Conservation (phyloP, 2,797 vertebrate species). For the Sciurus vulgaris region DNA sequence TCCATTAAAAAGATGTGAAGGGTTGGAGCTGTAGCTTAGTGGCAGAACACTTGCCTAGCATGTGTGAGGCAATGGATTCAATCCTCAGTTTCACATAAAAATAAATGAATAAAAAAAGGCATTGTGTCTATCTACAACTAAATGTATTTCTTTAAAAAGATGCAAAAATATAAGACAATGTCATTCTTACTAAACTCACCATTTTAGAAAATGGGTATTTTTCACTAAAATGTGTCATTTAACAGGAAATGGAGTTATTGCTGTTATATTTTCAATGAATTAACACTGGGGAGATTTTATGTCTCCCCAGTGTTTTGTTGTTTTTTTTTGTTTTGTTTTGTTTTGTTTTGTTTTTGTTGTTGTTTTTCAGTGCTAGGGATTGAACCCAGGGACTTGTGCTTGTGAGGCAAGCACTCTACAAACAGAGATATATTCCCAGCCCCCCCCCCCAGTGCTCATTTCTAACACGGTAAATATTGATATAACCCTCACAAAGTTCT, state of each 20-base stretch:
- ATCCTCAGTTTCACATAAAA: no score
- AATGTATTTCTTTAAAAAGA: not conserved
- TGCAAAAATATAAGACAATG: not conserved
- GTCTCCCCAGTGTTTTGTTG: not conserved
- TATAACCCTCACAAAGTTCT: not conserved
- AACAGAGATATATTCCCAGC: no score
- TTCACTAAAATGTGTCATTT: not conserved
- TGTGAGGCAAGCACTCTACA: no score
- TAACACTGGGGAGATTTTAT: not conserved
- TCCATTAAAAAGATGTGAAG: conserved; percentile 6
- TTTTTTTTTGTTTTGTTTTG: no score
- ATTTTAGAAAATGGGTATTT: conserved; percentile 2
- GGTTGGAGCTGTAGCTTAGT: no score
- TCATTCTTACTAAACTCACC: not conserved
- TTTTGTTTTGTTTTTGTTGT: no score
- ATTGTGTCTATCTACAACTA: no score
- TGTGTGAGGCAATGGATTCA: no score
- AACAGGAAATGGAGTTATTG: not conserved
- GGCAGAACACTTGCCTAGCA: no score
- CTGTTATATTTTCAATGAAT: not conserved
- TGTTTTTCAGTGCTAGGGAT: no score
- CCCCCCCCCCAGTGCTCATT: not conserved
- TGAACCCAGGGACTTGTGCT: no score
- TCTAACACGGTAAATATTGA: not conserved
- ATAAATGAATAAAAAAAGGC: no score